phyloP scores from a whole-genome alignment of 2,888 invertebrate species.

The Vannuccia rotundouncinata region DNA sequence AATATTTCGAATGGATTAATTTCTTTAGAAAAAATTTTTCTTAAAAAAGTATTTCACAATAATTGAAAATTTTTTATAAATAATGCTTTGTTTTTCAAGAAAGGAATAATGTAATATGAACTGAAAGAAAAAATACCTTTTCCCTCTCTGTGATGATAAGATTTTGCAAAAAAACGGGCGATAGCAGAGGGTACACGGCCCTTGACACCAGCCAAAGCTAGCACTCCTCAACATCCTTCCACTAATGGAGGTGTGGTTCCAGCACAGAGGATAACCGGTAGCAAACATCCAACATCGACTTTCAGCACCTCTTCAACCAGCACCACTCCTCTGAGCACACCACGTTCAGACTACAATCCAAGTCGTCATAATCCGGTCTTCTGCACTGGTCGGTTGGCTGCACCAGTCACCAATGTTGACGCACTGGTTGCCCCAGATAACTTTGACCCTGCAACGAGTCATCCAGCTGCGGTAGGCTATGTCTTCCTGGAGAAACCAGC shows the following conservation, averaged over 20 bases:
- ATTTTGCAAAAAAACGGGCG: not conserved
- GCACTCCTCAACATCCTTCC: not conserved
- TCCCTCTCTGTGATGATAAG: not conserved
- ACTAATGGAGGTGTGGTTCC: too few relatives aligned
- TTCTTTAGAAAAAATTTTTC: too few relatives aligned
- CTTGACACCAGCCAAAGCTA: not conserved
- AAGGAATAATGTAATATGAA: too few relatives aligned
- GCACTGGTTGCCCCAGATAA: conserved; percentile 45
- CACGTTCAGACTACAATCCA: conserved; percentile 48
- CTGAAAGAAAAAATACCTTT: not conserved
- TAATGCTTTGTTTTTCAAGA: too few relatives aligned
- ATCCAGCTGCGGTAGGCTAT: conserved; percentile 52
- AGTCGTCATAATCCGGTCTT: conserved; percentile 51
- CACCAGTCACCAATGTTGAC: conserved; percentile 40
- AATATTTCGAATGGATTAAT: too few relatives aligned
- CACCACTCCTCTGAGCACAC: not conserved
- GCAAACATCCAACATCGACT: too few relatives aligned
- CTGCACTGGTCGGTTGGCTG: conserved; percentile 49
- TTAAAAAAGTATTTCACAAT: too few relatives aligned
- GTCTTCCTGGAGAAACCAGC: conserved; percentile 50
- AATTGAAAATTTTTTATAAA: too few relatives aligned
- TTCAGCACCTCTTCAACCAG: not conserved
- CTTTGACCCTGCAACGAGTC: conserved; percentile 48
- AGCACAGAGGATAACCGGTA: too few relatives aligned
- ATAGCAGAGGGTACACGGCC: not conserved